Evolutionary conservation across 1,140 invertebrate species (phyloP).

Genomic region (Myzus persicae): DNA sequence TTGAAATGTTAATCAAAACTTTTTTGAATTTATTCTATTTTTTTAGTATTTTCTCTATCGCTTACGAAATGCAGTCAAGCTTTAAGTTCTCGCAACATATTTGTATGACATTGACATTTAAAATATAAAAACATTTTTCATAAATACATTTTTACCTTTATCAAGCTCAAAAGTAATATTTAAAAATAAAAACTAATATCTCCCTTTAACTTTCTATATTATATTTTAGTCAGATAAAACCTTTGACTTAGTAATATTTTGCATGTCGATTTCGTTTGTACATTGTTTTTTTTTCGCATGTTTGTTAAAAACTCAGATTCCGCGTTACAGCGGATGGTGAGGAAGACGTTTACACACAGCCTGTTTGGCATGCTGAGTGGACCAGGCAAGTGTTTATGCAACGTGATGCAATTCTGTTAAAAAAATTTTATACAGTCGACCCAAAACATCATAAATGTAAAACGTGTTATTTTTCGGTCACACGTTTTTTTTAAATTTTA

Average conservation of each 20-base stretch:
- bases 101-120: background rate
- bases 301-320: conserved; percentile 60
- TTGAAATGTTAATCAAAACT: background rate
- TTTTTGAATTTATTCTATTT: background rate
- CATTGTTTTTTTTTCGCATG: conserved; percentile 54
- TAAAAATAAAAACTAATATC: background rate
- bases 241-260: conserved; percentile 18
- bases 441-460: background rate
- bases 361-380: conserved; percentile 71
- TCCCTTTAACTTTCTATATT: background rate
- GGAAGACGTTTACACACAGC: conserved; percentile 64
- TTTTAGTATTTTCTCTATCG: background rate
- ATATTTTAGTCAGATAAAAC: background rate
- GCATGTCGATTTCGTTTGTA: conserved; percentile 52
- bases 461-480: conserved; percentile 22
- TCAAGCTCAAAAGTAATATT: background rate
- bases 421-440: background rate
- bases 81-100: background rate
- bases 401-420: background rate
- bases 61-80: background rate
- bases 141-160: background rate
- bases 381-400: conserved; percentile 68
- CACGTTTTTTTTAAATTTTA: background rate
- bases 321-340: conserved; percentile 60
- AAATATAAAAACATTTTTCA: background rate